Evolutionary conservation across 2,797 vertebrate genomes (phyloP), one percentile per base, ranked within the genome.

Genomic region (Eidolon dupreanum): DNA sequence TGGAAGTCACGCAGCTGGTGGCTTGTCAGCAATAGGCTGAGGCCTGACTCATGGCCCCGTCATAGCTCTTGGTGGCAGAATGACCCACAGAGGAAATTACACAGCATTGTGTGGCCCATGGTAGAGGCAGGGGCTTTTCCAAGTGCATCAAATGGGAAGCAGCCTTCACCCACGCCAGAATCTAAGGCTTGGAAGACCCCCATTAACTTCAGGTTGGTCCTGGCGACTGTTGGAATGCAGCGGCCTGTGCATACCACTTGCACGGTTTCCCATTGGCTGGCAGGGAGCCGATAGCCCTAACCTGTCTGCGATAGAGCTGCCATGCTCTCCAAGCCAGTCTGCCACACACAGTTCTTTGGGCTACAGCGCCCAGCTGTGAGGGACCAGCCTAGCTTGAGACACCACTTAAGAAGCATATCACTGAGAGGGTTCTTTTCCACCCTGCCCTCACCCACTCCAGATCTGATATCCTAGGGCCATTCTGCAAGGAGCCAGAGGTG

Each of bases 51-150:
- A 97, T 24, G 46, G 74, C 73, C 46, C 53, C 2, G 4, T 96
- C 96, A 94, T 8, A 78, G 78, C 33, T 33, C 57, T 81, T 11
- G 2, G 63, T 79, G 89, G 79, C 90, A 41, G 70, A 86, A 92
- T 86, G 96, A 83, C 95, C 96, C 88, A 36, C 94, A 94, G 77
- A 97, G 97, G 97, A 98, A 97, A 86, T 97, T 97, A 91, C 96
- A 94, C 85, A 97, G 95, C 93, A 74, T 46, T 78, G 84, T 85
- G 51, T 5, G 68, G 95, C 46, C 20, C 49, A 1, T 36, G n/a
- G 88, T 6, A 19, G 68, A 90, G 36, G 46, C 92, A 97, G 96
- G 95, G 96, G 74, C 95, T 98, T 98, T 98, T 98, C 90, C 96
- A 95, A 92, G 46, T 12, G 5, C 9, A 70, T 71, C 86, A 75